Percentiles rank a stretch among this genome's conserved stretches.
phyloP scores from a whole-genome alignment of 2,113 vertebrate genomes.

The Litocranius walleri region DNA sequence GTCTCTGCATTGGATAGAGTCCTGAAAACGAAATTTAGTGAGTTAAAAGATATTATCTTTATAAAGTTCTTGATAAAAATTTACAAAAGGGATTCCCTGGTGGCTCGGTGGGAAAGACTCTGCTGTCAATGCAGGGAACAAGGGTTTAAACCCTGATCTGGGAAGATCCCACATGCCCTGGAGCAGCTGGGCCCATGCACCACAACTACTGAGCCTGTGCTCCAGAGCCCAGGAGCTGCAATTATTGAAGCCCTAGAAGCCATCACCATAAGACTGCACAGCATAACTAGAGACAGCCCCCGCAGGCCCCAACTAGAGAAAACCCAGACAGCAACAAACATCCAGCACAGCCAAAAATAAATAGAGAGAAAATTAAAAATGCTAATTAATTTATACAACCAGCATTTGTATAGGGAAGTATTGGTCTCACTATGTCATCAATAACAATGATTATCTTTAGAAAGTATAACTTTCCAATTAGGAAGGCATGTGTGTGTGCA shows the following conservation, averaged over 20 bases:
- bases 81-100: not conserved
- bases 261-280: too few relatives aligned
- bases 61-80: not conserved
- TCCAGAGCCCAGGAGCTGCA: not conserved
- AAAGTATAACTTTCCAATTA: not conserved
- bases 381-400: not conserved
- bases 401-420: not conserved
- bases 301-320: accelerated
- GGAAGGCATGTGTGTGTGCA: not conserved
- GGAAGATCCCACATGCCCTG: not conserved
- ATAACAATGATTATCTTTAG: not conserved
- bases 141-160: not conserved
- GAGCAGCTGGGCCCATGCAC: not conserved
- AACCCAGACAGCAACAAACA: not conserved
- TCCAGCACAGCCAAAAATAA: not conserved
- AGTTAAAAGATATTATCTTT: not conserved
- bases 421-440: not conserved
- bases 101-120: not conserved
- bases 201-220: not conserved
- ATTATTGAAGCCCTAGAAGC: not conserved
- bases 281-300: too few relatives aligned
- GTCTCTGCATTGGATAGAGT: not conserved
- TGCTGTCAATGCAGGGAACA: not conserved
- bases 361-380: not conserved
- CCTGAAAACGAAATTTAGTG: not conserved